Percentiles rank a stretch among this genome's conserved stretches.
phyloP scores from a whole-genome alignment of 1,140 invertebrate species.

The Lepidurus apus region DNA sequence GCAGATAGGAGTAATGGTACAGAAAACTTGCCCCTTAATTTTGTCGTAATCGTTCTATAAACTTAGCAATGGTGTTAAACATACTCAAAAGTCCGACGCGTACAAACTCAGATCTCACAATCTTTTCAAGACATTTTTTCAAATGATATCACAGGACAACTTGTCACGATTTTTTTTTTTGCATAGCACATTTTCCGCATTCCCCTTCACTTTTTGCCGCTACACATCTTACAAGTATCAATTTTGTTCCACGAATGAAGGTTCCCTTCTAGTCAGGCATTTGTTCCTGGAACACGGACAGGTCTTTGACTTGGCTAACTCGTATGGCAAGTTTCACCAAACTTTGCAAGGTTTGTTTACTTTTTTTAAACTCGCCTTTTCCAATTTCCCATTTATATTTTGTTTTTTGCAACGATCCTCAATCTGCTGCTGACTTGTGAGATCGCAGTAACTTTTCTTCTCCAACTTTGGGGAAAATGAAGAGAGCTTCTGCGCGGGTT shows the following conservation, averaged over 20 bases:
- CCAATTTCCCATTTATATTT: not conserved
- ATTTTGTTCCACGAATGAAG: not conserved
- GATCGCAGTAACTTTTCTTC: constrained; percentile 22
- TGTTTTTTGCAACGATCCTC: not conserved
- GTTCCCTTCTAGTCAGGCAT: not conserved
- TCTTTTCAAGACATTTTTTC: not conserved
- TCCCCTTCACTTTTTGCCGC: not conserved
- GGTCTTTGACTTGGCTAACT: not conserved
- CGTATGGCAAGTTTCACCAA: not conserved
- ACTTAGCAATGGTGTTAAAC: not conserved
- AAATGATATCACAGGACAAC: constrained; percentile 17
- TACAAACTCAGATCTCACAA: not conserved
- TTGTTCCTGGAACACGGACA: not conserved
- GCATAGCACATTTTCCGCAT: not conserved
- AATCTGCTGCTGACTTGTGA: constrained; percentile 16
- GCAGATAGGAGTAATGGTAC: not conserved
- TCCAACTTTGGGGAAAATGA: not conserved
- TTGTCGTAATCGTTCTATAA: not conserved
- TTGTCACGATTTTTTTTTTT: constrained; percentile 11
- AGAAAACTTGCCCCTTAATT: constrained; percentile 9
- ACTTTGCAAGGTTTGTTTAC: not conserved
- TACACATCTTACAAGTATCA: not conserved
- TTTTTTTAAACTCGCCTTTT: not conserved
- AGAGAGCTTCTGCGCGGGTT: not conserved
- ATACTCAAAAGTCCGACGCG: not conserved